Evolutionary conservation across 37 sponge, comb jelly and placozoan genomes (phyloP).

Genomic region (Chondrilla cf. caribensis): DNA sequence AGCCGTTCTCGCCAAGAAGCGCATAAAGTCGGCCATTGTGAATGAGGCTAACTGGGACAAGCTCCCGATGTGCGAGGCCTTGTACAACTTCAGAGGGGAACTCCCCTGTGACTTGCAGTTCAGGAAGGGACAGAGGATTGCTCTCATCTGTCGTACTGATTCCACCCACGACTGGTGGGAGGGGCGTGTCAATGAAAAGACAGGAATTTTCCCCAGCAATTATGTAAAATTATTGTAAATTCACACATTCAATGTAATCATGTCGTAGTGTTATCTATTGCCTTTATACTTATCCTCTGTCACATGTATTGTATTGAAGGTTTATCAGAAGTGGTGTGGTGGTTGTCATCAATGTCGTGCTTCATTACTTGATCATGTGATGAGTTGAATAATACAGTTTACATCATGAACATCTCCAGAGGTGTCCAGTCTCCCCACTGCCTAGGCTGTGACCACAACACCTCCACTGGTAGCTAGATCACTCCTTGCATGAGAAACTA

Average conservation of each 20-base stretch:
- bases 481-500: no score
- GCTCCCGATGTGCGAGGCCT: constrained; percentile 46
- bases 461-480: no score
- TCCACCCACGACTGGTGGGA: constrained; percentile 93
- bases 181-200: constrained; percentile 76
- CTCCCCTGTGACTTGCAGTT: constrained; percentile 91
- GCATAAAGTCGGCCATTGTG: background rate
- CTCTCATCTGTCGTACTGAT: constrained; percentile 78
- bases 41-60: constrained; percentile 70
- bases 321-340: no score
- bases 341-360: no score
- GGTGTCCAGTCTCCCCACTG: no score
- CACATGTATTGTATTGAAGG: background rate
- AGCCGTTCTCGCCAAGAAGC: background rate
- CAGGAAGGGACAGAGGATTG: constrained; percentile 81
- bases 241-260: no score
- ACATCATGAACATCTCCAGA: no score
- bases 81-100: constrained; percentile 78
- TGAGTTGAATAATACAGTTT: no score
- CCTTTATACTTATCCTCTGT: background rate
- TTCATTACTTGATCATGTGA: no score
- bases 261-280: background rate
- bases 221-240: constrained; percentile 76
- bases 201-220: constrained; percentile 97
- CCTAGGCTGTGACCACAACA: no score